phyloP scores from a whole-genome alignment of 2,888 invertebrate genomes.

The Leptinotarsa peninsularis region DNA sequence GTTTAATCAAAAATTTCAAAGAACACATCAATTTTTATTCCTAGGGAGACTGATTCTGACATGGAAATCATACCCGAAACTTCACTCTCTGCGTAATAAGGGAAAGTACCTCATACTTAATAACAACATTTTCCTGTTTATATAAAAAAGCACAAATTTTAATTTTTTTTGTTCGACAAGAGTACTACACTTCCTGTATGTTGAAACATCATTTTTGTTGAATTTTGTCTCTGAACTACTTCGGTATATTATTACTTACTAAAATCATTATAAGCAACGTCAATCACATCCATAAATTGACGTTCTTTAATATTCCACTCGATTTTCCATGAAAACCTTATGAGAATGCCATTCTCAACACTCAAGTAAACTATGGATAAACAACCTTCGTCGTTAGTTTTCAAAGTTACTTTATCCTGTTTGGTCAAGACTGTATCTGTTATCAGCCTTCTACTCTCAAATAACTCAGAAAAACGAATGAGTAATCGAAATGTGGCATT shows the following conservation, averaged over 20 bases:
- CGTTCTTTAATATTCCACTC: conserved; percentile 10
- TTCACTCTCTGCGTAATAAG: no score
- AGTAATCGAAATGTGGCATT: conserved; percentile 1
- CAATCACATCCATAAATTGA: conserved; percentile 5
- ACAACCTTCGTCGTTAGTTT: background rate
- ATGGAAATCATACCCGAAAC: no score
- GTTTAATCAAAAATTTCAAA: no score
- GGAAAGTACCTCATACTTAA: no score
- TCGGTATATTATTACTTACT: background rate
- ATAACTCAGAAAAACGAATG: conserved; percentile 2
- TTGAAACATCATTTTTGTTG: no score
- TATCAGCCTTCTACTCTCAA: conserved; percentile 10
- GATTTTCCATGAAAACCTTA: background rate
- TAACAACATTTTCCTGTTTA: no score
- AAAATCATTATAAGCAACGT: background rate
- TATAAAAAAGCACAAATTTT: no score
- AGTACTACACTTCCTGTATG: no score
- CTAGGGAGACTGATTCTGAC: no score
- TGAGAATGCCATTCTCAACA: background rate
- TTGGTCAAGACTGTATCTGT: background rate
- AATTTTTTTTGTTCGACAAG: no score
- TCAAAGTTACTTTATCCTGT: background rate
- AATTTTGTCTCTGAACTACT: no score
- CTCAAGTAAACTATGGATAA: background rate
- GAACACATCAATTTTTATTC: no score